These are phyloP conservation scores for Drosophila guanche DNA, from an alignment of 1,140 invertebrate genomes.

Conservation along the genomic window DNA sequence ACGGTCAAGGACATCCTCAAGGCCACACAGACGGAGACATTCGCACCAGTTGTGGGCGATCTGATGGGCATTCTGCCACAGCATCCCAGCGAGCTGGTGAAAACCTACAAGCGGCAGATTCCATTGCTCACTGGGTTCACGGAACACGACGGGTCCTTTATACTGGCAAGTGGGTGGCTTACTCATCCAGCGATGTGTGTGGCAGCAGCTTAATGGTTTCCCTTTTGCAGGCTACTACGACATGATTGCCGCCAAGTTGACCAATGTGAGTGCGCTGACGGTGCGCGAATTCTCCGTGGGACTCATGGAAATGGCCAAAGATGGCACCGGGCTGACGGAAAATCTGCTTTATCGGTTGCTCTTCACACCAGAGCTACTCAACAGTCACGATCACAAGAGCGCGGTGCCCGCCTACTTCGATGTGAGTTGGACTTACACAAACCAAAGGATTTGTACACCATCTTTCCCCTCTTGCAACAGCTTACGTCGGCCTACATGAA, in stretches of 20 bases:
- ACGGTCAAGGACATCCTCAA: slow-evolving; percentile 51
- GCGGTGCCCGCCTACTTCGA: slow-evolving; percentile 73
- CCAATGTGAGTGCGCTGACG: slow-evolving; percentile 52
- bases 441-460: not conserved
- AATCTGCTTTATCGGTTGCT: slow-evolving; percentile 59
- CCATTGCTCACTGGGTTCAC: slow-evolving; percentile 78
- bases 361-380: slow-evolving; percentile 45
- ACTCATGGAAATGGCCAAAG: slow-evolving; percentile 44
- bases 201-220: not conserved
- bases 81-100: slow-evolving; percentile 47
- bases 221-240: slow-evolving; percentile 60
- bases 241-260: slow-evolving; percentile 18
- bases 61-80: slow-evolving; percentile 62
- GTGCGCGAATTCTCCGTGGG: slow-evolving; percentile 61
- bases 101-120: slow-evolving; percentile 37
- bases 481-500: slow-evolving; percentile 64
- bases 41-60: slow-evolving; percentile 67
- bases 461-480: slow-evolving; percentile 19
- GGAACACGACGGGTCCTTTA: slow-evolving; percentile 77
- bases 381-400: slow-evolving; percentile 57
- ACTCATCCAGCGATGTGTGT: not conserved
- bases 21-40: slow-evolving; percentile 54
- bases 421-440: slow-evolving; percentile 38
- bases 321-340: slow-evolving; percentile 53
- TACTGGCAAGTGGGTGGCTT: slow-evolving; percentile 63